Evolutionary conservation across 2,888 invertebrate species (phyloP), one percentile per base, ranked within the genome.

Genomic region (Polydrusus pterygomalis): DNA sequence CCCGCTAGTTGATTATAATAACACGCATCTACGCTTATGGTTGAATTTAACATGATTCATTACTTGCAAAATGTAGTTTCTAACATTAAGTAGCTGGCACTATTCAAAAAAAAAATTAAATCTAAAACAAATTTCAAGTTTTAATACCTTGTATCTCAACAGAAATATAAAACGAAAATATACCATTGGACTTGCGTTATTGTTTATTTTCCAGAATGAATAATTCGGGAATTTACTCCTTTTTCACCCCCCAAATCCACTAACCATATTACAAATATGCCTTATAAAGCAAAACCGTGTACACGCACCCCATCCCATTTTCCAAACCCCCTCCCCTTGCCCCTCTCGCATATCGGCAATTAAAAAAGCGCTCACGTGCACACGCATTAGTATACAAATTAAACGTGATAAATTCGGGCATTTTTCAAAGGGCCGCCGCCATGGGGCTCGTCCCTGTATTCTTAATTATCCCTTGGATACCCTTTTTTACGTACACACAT

Each of bases 351-450:
- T 72, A 77, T 75, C 75, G 75, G 75, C 77, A 75, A 72, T 75
- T 74, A 60, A 74, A 77, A 75, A 75, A 71, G 72, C 71, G 77
- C 77, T 77, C 75, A 77, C 75, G 75, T 77, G 75, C 75, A 75
- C 77, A 75, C 73, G 72, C 75, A 77, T 77, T 77, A 77, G 77
- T 77, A 74, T 77, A 77, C 77, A 77, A 77, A 77, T 77, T 77
- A 77, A 77, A 77, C 77, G 75, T 77, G 77, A 77, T 77, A 77
- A 77, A 77, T 77, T 77, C 70, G 70, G 77, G 74, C 72, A 77
- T 77, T 73, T 76, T 76, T 76, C 74, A 74, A 71, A 77, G 74
- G 73, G 62, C 47, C 58, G 45, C 62, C 63, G 45, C 62, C 63
- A 15, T 25, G 56, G 54, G 25, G 65, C 63, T 75, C 75, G 68